Percentiles rank a stretch among this genome's conserved stretches.
These are phyloP conservation scores for Tetramorium bicarinatum DNA, from an alignment of 2,888 invertebrate species.

Conservation along the genomic window DNA sequence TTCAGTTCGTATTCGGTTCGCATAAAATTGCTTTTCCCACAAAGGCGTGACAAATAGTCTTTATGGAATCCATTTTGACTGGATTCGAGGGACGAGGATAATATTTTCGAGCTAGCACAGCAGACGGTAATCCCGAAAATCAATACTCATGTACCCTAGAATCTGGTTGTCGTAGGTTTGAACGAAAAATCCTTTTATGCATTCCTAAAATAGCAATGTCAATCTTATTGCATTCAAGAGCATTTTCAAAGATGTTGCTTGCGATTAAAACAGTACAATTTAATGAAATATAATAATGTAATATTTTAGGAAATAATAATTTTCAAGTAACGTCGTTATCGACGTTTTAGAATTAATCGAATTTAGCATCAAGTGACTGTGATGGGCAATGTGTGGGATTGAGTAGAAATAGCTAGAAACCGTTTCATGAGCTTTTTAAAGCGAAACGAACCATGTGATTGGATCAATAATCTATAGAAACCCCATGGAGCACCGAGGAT, in stretches of 20 bases:
- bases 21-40: slow-evolving; percentile 22
- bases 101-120: slow-evolving; percentile 56
- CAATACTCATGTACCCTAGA: slow-evolving; percentile 65
- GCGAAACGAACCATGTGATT: slow-evolving; percentile 76
- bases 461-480: slow-evolving; percentile 77
- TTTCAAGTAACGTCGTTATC: slow-evolving; percentile 16
- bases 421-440: slow-evolving; percentile 73
- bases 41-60: slow-evolving; percentile 56
- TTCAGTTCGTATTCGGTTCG: slow-evolving; percentile 12
- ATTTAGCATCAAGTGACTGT: slow-evolving; percentile 52
- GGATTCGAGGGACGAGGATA: slow-evolving; percentile 29
- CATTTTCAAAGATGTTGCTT: background rate
- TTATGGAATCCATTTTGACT: slow-evolving; percentile 24
- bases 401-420: slow-evolving; percentile 73
- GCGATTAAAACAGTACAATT: background rate
- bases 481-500: slow-evolving; percentile 75
- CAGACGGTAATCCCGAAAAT: slow-evolving; percentile 64
- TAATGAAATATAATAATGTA: slow-evolving; percentile 5
- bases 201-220: background rate
- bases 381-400: slow-evolving; percentile 45
- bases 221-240: background rate
- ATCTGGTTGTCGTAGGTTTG: slow-evolving; percentile 72
- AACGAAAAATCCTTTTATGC: slow-evolving; percentile 39
- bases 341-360: slow-evolving; percentile 62
- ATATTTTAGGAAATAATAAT: background rate